These are phyloP conservation scores for Phasia obesa DNA, from an alignment of 2,888 invertebrate species.

Conservation along the genomic window DNA sequence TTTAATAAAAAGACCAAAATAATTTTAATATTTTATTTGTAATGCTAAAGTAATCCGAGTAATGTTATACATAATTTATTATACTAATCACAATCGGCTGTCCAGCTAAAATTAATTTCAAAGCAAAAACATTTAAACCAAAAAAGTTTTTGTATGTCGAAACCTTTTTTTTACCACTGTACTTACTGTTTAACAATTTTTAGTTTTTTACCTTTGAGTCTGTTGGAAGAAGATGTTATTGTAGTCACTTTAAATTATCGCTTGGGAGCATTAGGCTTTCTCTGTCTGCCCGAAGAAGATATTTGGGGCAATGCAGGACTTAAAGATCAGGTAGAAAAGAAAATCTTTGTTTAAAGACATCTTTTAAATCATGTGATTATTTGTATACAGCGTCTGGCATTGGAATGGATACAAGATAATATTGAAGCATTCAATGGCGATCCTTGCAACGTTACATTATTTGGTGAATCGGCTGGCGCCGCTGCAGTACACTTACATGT, in stretches of 20 bases:
- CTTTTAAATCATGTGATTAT: neutral
- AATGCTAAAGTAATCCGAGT: too few species aligned
- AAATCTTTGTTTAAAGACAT: neutral
- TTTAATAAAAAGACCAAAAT: too few species aligned
- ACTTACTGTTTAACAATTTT: neutral
- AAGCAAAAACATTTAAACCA: too few species aligned
- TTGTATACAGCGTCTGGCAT: slow-evolving; percentile 79
- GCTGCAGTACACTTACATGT: slow-evolving; percentile 78
- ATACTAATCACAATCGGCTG: too few species aligned
- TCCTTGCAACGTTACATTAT: slow-evolving; percentile 80
- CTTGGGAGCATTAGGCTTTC: slow-evolving; percentile 80
- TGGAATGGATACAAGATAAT: slow-evolving; percentile 78
- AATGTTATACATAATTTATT: too few species aligned
- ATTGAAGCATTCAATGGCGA: slow-evolving; percentile 83
- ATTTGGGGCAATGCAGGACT: slow-evolving; percentile 79
- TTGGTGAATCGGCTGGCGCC: slow-evolving; percentile 81
- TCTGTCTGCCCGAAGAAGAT: slow-evolving; percentile 78
- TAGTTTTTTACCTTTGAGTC: slow-evolving; percentile 79
- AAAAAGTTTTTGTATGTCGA: too few species aligned
- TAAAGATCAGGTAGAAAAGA: slow-evolving; percentile 78
- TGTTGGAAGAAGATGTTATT: slow-evolving; percentile 71
- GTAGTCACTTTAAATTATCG: slow-evolving; percentile 81
- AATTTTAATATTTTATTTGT: too few species aligned
- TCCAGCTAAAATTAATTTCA: too few species aligned
- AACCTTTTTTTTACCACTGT: too few species aligned